Evolutionary conservation across 2,113 vertebrate genomes (phyloP).

Genomic region (Helogale parvula): DNA sequence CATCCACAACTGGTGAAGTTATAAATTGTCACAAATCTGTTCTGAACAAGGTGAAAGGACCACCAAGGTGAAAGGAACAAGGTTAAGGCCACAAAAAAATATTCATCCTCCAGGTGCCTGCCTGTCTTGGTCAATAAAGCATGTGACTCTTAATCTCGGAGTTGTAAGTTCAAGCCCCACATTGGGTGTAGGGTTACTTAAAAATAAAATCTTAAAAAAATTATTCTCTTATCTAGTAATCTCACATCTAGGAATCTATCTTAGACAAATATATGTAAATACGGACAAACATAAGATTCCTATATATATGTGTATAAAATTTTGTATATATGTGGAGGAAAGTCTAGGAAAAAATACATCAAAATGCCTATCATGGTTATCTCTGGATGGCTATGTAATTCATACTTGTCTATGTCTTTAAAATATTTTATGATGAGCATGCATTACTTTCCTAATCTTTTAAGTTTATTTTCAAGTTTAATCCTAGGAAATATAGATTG

Average conservation of each 20-base stretch:
- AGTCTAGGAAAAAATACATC: not conserved
- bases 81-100: not conserved
- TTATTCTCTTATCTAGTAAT: not conserved
- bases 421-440: conserved; percentile 11
- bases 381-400: not conserved
- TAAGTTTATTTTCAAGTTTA: conserved; percentile 29
- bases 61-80: not conserved
- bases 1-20: not conserved
- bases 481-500: not conserved
- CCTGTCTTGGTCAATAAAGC: not conserved
- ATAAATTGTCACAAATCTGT: not conserved
- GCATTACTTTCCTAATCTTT: conserved; percentile 33
- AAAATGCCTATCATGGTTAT: not conserved
- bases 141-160: not conserved
- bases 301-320: not conserved
- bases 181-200: not conserved
- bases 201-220: not conserved
- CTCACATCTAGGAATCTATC: not conserved
- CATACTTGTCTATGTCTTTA: not conserved
- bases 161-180: not conserved
- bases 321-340: not conserved
- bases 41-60: not conserved
- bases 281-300: not conserved
- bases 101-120: not conserved
- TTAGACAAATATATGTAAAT: conserved; percentile 7